Evolutionary conservation across 2,888 invertebrate genomes (phyloP).

Genomic region (Pandemis cinnamomeana): DNA sequence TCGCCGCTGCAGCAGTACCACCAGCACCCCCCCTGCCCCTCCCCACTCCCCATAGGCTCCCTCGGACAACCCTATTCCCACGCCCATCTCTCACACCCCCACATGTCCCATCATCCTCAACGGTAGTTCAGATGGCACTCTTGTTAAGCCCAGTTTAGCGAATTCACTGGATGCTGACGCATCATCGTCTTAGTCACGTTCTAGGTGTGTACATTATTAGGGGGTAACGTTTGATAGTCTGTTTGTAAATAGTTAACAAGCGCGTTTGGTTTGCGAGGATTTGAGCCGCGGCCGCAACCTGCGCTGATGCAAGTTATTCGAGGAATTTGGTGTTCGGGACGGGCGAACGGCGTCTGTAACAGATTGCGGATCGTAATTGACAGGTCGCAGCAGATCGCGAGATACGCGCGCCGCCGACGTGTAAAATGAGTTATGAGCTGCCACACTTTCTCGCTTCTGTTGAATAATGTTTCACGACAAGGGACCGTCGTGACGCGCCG

Average conservation of each 20-base stretch:
- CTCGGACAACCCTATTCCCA: slow-evolving; percentile 81
- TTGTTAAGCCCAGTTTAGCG: slow-evolving; percentile 57
- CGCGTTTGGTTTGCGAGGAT: slow-evolving; percentile 60
- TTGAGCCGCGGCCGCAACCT: slow-evolving; percentile 54
- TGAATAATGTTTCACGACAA: slow-evolving; percentile 51
- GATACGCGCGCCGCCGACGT: slow-evolving; percentile 55
- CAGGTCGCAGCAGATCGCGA: slow-evolving; percentile 65
- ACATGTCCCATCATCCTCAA: slow-evolving; percentile 92
- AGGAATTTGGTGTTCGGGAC: slow-evolving; percentile 46
- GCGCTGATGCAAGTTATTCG: slow-evolving; percentile 44
- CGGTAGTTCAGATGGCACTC: slow-evolving; percentile 86
- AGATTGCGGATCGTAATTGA: slow-evolving; percentile 67
- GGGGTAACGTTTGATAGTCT: slow-evolving; percentile 68
- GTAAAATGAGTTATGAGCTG: slow-evolving; percentile 64
- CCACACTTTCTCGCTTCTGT: slow-evolving; percentile 61
- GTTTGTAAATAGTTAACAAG: slow-evolving; percentile 72
- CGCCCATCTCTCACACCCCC: slow-evolving; percentile 86
- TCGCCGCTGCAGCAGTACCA: slow-evolving; percentile 89
- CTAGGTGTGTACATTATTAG: slow-evolving; percentile 63
- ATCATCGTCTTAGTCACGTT: slow-evolving; percentile 76
- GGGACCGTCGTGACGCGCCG: slow-evolving; percentile 33
- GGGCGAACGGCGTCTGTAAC: slow-evolving; percentile 48
- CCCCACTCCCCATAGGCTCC: slow-evolving; percentile 87
- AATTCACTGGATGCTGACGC: slow-evolving; percentile 52
- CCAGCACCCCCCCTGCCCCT: slow-evolving; percentile 90